These are phyloP conservation scores for Hipposideros armiger DNA, from an alignment of 2,113 vertebrate genomes.

Conservation along the genomic window DNA sequence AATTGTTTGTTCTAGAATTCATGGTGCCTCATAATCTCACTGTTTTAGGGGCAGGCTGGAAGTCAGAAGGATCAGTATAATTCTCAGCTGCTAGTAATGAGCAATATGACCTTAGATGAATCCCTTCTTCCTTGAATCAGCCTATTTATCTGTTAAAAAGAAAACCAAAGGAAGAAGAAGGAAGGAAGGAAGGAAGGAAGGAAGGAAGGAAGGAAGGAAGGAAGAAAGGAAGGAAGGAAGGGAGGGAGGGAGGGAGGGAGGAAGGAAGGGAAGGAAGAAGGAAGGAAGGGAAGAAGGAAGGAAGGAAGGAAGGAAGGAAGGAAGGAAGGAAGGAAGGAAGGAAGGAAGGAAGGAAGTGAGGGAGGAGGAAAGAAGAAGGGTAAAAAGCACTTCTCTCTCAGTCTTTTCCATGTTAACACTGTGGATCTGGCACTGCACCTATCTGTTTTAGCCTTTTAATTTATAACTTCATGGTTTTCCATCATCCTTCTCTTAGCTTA, in stretches of 20 bases:
- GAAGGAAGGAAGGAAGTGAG: fast-evolving
- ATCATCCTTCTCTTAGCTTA: neutral
- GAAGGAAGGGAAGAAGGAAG: fast-evolving
- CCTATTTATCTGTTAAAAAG: neutral
- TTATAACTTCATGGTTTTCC: neutral
- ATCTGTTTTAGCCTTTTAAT: neutral
- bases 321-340: fast-evolving
- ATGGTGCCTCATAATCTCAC: neutral
- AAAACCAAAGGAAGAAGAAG: neutral
- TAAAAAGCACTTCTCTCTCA: neutral
- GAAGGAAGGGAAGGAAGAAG: neutral
- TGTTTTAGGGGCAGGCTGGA: neutral
- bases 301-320: fast-evolving
- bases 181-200: fast-evolving
- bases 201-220: neutral
- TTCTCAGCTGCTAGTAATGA: neutral
- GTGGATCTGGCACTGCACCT: neutral
- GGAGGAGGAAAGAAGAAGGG: fast-evolving
- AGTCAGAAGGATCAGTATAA: neutral
- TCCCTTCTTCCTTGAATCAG: neutral
- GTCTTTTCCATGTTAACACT: neutral
- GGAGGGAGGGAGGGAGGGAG: fast-evolving
- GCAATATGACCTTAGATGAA: neutral
- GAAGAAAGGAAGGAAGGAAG: fast-evolving
- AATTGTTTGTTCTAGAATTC: neutral